A percentile compares a stretch with the other conserved stretches of the same genome.
phyloP scores from a whole-genome alignment of 2,797 vertebrate species.

The Hyperoplus immaculatus region DNA sequence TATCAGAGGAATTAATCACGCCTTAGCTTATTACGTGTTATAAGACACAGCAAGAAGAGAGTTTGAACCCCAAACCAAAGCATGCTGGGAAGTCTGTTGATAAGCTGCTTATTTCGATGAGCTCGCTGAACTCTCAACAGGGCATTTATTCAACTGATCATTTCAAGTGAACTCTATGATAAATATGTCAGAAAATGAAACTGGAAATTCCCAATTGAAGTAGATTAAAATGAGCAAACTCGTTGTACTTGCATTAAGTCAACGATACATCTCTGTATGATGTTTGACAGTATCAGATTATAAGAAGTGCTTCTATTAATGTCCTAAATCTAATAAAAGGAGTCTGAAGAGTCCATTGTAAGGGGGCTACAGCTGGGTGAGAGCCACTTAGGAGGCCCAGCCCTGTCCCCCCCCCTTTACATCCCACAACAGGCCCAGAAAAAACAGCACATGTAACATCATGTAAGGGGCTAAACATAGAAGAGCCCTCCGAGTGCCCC shows the following conservation, averaged over 20 bases:
- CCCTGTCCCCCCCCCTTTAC: constrained; percentile 48
- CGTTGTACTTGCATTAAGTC: background rate
- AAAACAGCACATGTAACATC: constrained; percentile 84
- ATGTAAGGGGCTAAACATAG: constrained; percentile 86
- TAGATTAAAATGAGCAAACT: background rate
- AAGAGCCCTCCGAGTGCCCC: constrained; percentile 69
- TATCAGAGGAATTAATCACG: background rate
- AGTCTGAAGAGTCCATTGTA: background rate
- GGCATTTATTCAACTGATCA: background rate
- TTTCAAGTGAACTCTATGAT: background rate
- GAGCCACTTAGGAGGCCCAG: constrained; percentile 32
- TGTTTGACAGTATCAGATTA: background rate
- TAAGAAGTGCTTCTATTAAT: background rate
- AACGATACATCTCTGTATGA: background rate
- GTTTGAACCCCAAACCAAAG: background rate
- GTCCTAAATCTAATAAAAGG: constrained; percentile 1
- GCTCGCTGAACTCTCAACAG: background rate
- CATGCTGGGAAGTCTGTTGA: background rate
- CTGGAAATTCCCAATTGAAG: background rate
- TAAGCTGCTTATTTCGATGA: background rate
- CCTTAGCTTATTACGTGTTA: background rate
- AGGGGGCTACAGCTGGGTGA: background rate
- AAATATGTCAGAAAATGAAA: background rate
- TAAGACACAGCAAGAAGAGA: background rate
- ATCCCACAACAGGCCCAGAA: constrained; percentile 68